Base-by-base conservation (phyloP, 1,140 invertebrate species). In the Cotesia chilonis region DNA sequence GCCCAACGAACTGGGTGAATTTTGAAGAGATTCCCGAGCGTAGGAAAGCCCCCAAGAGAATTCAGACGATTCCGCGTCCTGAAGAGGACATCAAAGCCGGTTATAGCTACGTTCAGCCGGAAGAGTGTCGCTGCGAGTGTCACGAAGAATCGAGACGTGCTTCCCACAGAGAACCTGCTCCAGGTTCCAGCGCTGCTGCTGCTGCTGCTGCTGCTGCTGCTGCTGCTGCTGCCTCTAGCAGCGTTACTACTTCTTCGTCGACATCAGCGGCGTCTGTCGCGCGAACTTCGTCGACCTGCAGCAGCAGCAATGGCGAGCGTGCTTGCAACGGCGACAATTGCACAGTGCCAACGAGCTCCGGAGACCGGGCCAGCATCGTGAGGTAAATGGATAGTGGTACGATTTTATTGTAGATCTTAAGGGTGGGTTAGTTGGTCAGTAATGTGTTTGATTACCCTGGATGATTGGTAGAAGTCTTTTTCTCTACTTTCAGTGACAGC, bases 21-120 rank as follows among this genome's bases (percentile, higher is more conserved):
- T 95, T 95, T 80, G 93, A 94, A 82, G 94, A 95, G 77, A 91
- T 95, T 66, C 94, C 94, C 0, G 94, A 95, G 82, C 90, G 90
- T 74, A 87, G 92, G 17, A 94, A 94, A 82, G 88, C 91, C 61
- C 92, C 94, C 9, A 94, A 93, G 83, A 88, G 92, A 69, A 94
- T 95, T 74, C 93, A 94, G 77, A 94, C 93, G 6, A 89, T 95
- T 75, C 93, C 93, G 4, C 85, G 84, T 10, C 37, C 82, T 1
- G 85, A 86, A 10, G 84, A 87, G 28, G 84, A 86, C 17, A 68
- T 74, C 2, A 85, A 83, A 69, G 76, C 76, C 28, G 81, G 81
- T 35, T 92, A 93, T 77, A 93, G 89, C 81, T 94, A 94, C 81
- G 94, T 94, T 51, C 93, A 94, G 82, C 93, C 93, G 0, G 93